phyloP scores from a whole-genome alignment of 2,797 vertebrate species.

The Pipistrellus pygmaeus region DNA sequence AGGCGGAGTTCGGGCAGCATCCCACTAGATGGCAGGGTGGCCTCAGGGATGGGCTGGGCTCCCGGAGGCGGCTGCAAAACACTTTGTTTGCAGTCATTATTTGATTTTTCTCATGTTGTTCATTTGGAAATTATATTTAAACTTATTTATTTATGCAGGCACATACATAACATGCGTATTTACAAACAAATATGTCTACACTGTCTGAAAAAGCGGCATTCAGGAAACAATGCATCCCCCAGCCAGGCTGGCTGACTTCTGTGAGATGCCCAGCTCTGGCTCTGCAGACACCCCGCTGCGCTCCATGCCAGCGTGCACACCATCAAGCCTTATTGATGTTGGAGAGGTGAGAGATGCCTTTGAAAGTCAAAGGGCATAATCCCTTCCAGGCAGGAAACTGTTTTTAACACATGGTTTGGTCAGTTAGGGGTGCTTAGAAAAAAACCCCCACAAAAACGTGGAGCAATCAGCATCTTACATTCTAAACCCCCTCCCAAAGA shows the following conservation, averaged over 20 bases:
- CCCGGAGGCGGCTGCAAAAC: slow-evolving; percentile 66
- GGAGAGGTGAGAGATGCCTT: slow-evolving; percentile 25
- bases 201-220: slow-evolving; percentile 44
- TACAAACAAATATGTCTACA: slow-evolving; percentile 69
- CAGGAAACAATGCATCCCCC: neutral
- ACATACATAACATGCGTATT: slow-evolving; percentile 68
- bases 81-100: slow-evolving; percentile 75
- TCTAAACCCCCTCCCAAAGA: slow-evolving; percentile 55
- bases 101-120: slow-evolving; percentile 85
- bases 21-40: slow-evolving; percentile 90
- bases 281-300: slow-evolving; percentile 30
- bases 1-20: slow-evolving; percentile 16
- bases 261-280: neutral
- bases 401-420: slow-evolving; percentile 68
- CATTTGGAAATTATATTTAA: slow-evolving; percentile 85
- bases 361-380: slow-evolving; percentile 74
- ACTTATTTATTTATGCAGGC: slow-evolving; percentile 75
- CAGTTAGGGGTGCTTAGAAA: slow-evolving; percentile 8
- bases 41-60: slow-evolving; percentile 79
- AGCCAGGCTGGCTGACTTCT: neutral
- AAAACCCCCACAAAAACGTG: neutral
- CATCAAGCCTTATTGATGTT: slow-evolving; percentile 27
- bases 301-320: neutral
- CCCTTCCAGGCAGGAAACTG: slow-evolving; percentile 59
- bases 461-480: slow-evolving; percentile 23